Evolutionary conservation across 2,888 invertebrate genomes (phyloP), one percentile per base, ranked within the genome.

Genomic region (Volucella inflata): DNA sequence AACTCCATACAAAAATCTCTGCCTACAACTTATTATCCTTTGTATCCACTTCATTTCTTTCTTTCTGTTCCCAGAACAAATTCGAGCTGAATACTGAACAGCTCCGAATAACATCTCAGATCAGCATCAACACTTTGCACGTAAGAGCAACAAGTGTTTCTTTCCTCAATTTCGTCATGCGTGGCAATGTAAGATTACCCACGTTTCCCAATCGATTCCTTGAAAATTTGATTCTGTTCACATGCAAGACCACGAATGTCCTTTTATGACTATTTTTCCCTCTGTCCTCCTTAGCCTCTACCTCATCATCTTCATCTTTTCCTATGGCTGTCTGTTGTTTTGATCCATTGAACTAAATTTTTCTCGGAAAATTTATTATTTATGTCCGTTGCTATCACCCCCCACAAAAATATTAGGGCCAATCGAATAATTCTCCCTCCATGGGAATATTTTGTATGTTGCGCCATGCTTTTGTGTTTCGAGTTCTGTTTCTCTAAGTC

Each of bases 351-450:
- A 79, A 84, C 75, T 80, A 62, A 36, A 79, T 70, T 64, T 79
- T 79, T 79, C 83, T 70, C 9, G 53, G 79, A 80, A 84, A 75
- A 65, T 55, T 59, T 84, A 80, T 84, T 84, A 84, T 84, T 84
- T 80, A 84, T 84, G 79, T 48, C 8, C 36, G 6, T 55, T 16
- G 12, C 10, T 44, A 12, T 14, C 44, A 36, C 21, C 76, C 59
- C 30, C 50, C 14, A 36, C 50, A 30, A 14, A 14, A 12, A 42
- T 57, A 42, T 40, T 40, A n/a, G 38, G 14, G 14, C 48, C 48
- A 48, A 48, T 21, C 14, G 38, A 9, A 11, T 38, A 46, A 50
- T 55, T 55, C 14, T 55, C 12, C 12, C 30, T 77, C 17, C 78
- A 70, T 83, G 79, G 71, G 71, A 80, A 80, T 64, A 21, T 21